These are phyloP conservation scores for Philopotamus ludificatus DNA, from an alignment of 1,140 invertebrate genomes.

Conservation along the genomic window DNA sequence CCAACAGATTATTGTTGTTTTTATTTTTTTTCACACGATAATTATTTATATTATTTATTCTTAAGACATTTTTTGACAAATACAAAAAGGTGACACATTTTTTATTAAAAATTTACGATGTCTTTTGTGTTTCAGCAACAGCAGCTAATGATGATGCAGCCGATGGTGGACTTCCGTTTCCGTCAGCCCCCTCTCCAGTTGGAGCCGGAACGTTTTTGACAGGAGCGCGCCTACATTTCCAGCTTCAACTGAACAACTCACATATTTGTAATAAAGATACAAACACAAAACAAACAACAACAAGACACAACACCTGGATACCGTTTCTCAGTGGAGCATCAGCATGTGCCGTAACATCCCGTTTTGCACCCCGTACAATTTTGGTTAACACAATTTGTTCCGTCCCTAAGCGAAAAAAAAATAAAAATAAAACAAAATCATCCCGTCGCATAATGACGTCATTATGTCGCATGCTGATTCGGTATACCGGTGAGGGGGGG, in stretches of 20 bases:
- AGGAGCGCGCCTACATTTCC: constrained; percentile 30
- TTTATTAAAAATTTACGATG: too few relatives aligned
- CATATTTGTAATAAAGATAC: constrained; percentile 19
- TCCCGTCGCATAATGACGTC: background rate
- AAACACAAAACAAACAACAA: too few relatives aligned
- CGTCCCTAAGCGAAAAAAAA: background rate
- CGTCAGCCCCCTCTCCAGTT: constrained; percentile 32
- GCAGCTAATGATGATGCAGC: constrained; percentile 39
- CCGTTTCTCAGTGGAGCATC: too few relatives aligned
- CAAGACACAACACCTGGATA: too few relatives aligned
- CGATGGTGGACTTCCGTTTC: constrained; percentile 39
- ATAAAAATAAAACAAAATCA: background rate
- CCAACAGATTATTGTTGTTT: too few relatives aligned
- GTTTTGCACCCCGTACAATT: background rate
- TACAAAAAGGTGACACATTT: too few relatives aligned
- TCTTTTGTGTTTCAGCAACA: constrained; percentile 22
- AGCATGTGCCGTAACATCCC: too few relatives aligned
- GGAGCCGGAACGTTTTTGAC: constrained; percentile 39
- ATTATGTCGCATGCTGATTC: too few relatives aligned
- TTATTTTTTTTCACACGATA: too few relatives aligned
- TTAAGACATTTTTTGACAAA: too few relatives aligned
- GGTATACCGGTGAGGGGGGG: too few relatives aligned
- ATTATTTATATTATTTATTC: too few relatives aligned
- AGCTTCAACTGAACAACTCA: constrained; percentile 21
- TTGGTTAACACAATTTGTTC: background rate